A percentile compares a stretch with the other conserved stretches of the same genome.
Evolutionary conservation across 2,113 vertebrate species (phyloP).

Genomic region (Progne subis): DNA sequence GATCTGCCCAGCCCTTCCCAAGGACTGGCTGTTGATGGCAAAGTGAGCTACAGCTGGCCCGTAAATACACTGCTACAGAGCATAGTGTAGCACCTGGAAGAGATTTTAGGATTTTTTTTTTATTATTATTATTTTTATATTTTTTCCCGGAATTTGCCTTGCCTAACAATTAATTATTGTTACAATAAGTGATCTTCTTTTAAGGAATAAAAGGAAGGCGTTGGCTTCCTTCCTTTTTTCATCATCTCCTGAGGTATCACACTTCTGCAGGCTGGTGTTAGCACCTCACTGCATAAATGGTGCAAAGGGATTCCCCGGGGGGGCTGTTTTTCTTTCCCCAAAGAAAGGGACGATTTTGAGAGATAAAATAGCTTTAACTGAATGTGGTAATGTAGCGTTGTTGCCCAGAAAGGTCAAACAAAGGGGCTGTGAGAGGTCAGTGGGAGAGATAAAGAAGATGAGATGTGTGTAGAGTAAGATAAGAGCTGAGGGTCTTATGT

Average conservation of each 20-base stretch:
- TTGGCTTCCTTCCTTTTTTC: background rate
- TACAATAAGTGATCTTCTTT: background rate
- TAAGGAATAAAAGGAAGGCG: background rate
- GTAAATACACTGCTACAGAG: background rate
- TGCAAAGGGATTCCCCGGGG: background rate
- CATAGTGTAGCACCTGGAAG: background rate
- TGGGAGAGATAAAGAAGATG: slow-evolving; percentile 18
- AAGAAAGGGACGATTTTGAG: background rate
- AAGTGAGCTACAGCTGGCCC: background rate
- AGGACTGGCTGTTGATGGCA: background rate
- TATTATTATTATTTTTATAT: background rate
- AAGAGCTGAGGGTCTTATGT: background rate
- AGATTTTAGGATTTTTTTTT: background rate
- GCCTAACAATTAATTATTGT: background rate
- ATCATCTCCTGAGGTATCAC: background rate
- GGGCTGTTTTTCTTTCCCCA: background rate
- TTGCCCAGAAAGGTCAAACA: background rate
- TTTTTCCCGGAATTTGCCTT: background rate
- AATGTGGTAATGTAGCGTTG: background rate
- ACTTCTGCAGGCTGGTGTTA: background rate
- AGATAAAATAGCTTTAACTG: background rate
- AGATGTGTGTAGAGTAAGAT: background rate
- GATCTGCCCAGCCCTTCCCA: background rate
- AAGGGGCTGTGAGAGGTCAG: background rate
- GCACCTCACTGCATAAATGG: background rate